Evolutionary conservation across 2,888 invertebrate genomes (phyloP), one percentile per base, ranked within the genome.

Genomic region (Drosophila paracracens): DNA sequence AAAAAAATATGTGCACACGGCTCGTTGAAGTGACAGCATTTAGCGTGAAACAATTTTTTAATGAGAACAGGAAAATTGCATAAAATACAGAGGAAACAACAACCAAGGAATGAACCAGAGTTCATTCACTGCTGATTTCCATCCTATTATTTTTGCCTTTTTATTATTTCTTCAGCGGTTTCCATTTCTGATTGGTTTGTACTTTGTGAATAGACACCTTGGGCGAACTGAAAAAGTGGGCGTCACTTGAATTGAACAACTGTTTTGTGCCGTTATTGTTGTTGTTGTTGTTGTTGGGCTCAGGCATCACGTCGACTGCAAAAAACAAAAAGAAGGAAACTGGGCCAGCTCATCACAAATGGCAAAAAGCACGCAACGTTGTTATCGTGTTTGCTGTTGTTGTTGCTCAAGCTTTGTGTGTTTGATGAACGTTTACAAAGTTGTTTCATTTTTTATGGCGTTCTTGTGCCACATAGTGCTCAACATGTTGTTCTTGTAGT

Each of bases 301-400:
- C 71, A 59, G 68, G 69, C 50, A 62, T 69, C 70, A 72, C 74
- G 63, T 72, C 74, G 52, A 63, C 69, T 60, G 43, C 57, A 52
- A 74, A 71, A 81, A 8, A 53, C 11, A 53, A 53, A n/a, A 51
- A 51, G 31, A 33, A 36, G 7, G 5, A 56, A 56, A 87, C 74
- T 84, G 87, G 84, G 82, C 61, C 87, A 87, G 58, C 73, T 75
- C 78, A 78, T 77, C 81, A 76, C 66, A 88, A 89, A 82, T 83
- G 75, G 70, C 83, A 82, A 64, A 64, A 51, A 72, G 81, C 86
- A 84, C 89, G 88, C 85, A 88, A 89, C 43, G 13, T 29, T 27
- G 0, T 21, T 29, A 27, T 29, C 27, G 38, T 36, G 35, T 33
- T 64, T 64, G 59, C 48, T 56, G 31, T 58, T 46, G 29, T 40